These are phyloP conservation scores for Caiman crocodilus DNA, from an alignment of 2,797 vertebrate species.

Conservation along the genomic window DNA sequence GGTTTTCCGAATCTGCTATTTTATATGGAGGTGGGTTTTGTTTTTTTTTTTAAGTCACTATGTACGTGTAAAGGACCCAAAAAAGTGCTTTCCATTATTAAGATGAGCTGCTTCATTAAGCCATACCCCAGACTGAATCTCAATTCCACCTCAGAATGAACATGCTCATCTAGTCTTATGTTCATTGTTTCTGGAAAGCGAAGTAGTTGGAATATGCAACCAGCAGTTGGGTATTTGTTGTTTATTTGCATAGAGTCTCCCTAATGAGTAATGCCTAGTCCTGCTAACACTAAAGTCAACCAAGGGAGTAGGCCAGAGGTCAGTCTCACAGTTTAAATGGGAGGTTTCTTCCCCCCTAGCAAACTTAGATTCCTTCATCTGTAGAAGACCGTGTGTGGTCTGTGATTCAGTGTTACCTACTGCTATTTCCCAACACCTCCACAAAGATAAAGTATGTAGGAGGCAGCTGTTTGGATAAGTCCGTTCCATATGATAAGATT, in stretches of 20 bases:
- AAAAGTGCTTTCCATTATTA: not conserved
- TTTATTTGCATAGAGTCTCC: not conserved
- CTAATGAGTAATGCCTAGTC: not conserved
- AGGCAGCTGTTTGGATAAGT: conserved; percentile 55
- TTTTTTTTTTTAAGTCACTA: conserved; percentile 12
- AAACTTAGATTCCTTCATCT: not conserved
- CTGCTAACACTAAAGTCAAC: not conserved
- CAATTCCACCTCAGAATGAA: not conserved
- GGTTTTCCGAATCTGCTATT: not conserved
- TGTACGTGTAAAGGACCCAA: not conserved
- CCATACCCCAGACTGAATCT: not conserved
- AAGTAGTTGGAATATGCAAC: not conserved
- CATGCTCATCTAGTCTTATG: not conserved
- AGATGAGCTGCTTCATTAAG: not conserved
- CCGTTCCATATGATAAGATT: conserved; percentile 29
- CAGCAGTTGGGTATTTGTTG: not conserved
- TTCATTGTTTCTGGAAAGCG: not conserved
- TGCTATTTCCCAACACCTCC: conserved; percentile 28
- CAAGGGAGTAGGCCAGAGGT: not conserved
- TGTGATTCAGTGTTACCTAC: not conserved
- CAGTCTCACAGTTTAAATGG: not conserved
- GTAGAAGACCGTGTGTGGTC: not conserved
- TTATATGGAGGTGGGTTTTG: not conserved
- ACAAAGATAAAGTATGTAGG: conserved; percentile 46
- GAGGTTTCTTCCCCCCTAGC: not conserved